Evolutionary conservation across 2,888 invertebrate species (phyloP), one percentile per base, ranked within the genome.

Genomic region (Caenorhabditis panamensis): DNA sequence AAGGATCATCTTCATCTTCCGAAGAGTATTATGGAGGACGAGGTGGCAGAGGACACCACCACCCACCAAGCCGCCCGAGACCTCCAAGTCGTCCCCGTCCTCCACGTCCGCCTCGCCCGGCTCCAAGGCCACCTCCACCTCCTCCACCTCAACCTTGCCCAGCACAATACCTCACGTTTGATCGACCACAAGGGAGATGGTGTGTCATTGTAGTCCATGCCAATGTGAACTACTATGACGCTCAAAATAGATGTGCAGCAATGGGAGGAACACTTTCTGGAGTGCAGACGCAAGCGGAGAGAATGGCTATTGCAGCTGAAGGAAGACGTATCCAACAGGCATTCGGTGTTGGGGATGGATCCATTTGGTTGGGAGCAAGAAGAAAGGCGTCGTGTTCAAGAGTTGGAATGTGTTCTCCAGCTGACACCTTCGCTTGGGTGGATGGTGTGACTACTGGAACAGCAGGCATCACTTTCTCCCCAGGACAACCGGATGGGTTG

Each of bases 381-480:
- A 2, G 68, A 11, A 22, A 22, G 1, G 4, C 59, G 0, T n/a
- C 18, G 0, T 68, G 68, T 22, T 49, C 59, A 1, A 13, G 5
- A 2, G 18, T 0, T 24, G 3, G 8, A 0, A n/a, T 16, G 0
- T 68, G 68, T 8, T 13, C 36, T 1, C 24, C 49, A 2, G 4
- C 26, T 6, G 20, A 59, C 24, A 59, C 68, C 9, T 68, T 68
- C 58, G n/a, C 49, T 36, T 68, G 68, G 68, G 58, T 58, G 6
- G 68, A 68, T 18, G 51, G 51, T 11, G 5, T 13, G 3, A 59
- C 68, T 0, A 68, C 68, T 11, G 68, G 68, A 4, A 59, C 20
- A 1, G 59, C 8, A n/a, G 68, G 68, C 36, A 18, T 58, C 31
- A 2, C 1, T 13, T 63, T 31, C 28, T 11, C 51, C 1, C 20